Conservation (phyloP, 2,888 invertebrate genomes). For the Beris morrisii region DNA sequence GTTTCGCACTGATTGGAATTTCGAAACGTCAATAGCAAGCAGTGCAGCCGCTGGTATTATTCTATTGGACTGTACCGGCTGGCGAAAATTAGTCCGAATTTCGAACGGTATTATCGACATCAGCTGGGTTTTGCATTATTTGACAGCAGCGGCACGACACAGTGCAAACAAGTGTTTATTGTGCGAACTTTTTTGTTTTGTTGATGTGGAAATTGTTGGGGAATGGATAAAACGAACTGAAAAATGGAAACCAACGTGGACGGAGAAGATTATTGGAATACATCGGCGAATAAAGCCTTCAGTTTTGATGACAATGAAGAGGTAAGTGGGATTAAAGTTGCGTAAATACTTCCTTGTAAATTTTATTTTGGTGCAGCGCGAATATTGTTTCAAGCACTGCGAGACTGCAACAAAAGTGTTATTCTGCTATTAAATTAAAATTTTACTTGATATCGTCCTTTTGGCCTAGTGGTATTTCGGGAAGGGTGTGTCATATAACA, state of each 20-base stretch:
- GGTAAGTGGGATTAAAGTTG: slow-evolving; percentile 41
- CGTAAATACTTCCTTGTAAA: too few relatives aligned
- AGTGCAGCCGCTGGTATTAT: too few relatives aligned
- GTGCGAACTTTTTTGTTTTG: background rate
- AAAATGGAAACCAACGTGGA: slow-evolving; percentile 54
- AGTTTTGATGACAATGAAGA: slow-evolving; percentile 79
- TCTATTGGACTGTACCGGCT: too few relatives aligned
- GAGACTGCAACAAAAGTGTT: too few relatives aligned
- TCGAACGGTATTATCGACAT: slow-evolving; percentile 17
- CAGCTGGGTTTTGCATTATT: slow-evolving; percentile 15
- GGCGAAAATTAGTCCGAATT: slow-evolving; percentile 5
- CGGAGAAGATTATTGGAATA: slow-evolving; percentile 79
- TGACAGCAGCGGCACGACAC: background rate
- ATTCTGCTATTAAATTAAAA: too few relatives aligned
- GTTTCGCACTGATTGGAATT: too few relatives aligned
- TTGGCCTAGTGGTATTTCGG: too few relatives aligned
- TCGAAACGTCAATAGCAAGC: background rate
- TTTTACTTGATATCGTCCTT: too few relatives aligned
- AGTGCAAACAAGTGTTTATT: background rate
- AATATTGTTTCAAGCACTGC: too few relatives aligned
- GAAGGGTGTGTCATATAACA: too few relatives aligned
- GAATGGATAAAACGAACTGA: background rate
- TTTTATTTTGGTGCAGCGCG: too few relatives aligned
- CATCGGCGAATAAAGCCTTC: slow-evolving; percentile 70
- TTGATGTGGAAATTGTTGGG: background rate